A percentile compares a stretch with the other conserved stretches of the same genome.
phyloP scores from a whole-genome alignment of 2,888 invertebrate species.

The Eumacrocentrus americanus region DNA sequence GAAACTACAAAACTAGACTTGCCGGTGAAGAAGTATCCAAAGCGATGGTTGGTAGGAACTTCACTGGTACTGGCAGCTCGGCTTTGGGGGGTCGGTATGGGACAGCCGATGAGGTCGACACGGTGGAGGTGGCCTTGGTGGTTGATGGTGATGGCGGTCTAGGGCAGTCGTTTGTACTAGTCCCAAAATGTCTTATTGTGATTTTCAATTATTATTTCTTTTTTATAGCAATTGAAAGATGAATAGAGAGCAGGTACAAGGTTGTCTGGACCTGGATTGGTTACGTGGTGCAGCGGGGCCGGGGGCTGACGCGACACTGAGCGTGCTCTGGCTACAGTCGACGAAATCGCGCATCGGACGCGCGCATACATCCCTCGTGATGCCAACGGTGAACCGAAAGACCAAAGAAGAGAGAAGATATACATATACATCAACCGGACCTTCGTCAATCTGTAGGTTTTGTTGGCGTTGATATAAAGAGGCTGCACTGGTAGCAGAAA shows the following conservation, averaged over 20 bases:
- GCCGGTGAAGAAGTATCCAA: conserved; percentile 41
- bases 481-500: too few species aligned
- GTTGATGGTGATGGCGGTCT: neutral
- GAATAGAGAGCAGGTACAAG: conserved; percentile 49
- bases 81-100: conserved; percentile 1
- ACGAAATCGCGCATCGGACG: conserved; percentile 43
- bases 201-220: conserved; percentile 8
- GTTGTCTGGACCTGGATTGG: conserved; percentile 56
- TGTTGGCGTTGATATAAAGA: too few species aligned
- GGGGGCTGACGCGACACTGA: conserved; percentile 61
- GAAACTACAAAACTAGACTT: conserved; percentile 34
- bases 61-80: conserved; percentile 24
- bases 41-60: conserved; percentile 21
- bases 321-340: conserved; percentile 44
- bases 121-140: neutral
- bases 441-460: too few species aligned
- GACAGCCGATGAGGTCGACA: conserved; percentile 4
- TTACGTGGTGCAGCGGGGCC: conserved; percentile 59
- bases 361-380: conserved; percentile 47
- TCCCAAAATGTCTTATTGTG: too few species aligned
- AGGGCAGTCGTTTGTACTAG: neutral
- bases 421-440: neutral
- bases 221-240: conserved; percentile 25
- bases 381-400: conserved; percentile 39
- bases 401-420: neutral